These are phyloP conservation scores for Smutsia temminckii DNA, from an alignment of 2,797 vertebrate genomes.

Conservation along the genomic window DNA sequence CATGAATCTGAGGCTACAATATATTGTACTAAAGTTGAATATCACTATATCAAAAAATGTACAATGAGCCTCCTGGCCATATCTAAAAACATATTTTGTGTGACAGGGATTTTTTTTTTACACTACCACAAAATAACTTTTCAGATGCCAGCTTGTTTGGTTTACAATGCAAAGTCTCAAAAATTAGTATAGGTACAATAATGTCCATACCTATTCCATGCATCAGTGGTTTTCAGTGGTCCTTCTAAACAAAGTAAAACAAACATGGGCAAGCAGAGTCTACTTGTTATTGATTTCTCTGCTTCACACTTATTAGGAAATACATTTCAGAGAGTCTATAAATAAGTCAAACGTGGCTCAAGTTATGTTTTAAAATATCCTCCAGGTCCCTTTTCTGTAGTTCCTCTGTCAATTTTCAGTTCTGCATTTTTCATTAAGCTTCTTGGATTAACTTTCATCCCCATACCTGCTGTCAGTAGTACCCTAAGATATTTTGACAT, in stretches of 20 bases:
- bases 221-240: neutral
- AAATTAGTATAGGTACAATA: neutral
- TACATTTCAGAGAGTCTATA: slow-evolving; percentile 58
- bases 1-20: neutral
- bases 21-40: neutral
- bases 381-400: slow-evolving; percentile 46
- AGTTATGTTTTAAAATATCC: slow-evolving; percentile 48
- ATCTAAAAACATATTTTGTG: neutral
- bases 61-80: neutral
- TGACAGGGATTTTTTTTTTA: neutral
- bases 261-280: slow-evolving; percentile 33
- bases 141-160: neutral
- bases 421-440: slow-evolving; percentile 71
- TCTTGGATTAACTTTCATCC: slow-evolving; percentile 76
- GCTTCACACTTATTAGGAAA: slow-evolving; percentile 56
- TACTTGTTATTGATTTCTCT: neutral
- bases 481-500: slow-evolving; percentile 75
- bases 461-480: slow-evolving; percentile 73
- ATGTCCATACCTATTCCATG: neutral
- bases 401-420: slow-evolving; percentile 40
- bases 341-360: slow-evolving; percentile 68
- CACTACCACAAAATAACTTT: neutral
- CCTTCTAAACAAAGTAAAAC: slow-evolving; percentile 39
- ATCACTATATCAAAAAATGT: neutral
- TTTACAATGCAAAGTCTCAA: neutral